Evolutionary conservation across 1,140 invertebrate species (phyloP).

Genomic region (Gonatopus flavifemur): DNA sequence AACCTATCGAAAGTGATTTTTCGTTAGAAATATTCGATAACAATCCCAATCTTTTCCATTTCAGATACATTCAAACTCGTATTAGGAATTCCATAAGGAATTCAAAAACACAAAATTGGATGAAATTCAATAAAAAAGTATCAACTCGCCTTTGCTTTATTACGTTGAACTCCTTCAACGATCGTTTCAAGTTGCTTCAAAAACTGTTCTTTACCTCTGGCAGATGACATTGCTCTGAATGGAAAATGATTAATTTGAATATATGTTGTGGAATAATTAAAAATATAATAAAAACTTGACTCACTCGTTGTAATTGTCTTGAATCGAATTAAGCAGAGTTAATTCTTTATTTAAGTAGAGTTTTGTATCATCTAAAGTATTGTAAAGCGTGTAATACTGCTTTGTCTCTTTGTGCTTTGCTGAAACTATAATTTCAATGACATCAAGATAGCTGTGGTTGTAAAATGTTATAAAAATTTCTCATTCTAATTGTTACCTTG

Average conservation of each 20-base stretch:
- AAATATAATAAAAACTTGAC: no score
- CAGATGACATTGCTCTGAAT: constrained; percentile 68
- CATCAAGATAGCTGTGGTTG: constrained; percentile 4
- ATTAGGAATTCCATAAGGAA: no score
- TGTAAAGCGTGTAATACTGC: constrained; percentile 95
- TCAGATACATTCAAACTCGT: no score
- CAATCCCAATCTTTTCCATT: no score
- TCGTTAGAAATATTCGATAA: no score
- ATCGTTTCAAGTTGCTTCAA: constrained; percentile 86
- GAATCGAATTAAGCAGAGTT: constrained; percentile 88
- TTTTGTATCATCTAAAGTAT: constrained; percentile 92
- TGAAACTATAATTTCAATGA: constrained; percentile 74
- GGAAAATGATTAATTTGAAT: constrained; percentile 16
- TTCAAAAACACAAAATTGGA: no score
- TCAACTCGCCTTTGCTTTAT: constrained; percentile 74
- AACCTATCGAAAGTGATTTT: constrained; percentile 52
- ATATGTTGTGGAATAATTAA: constrained; percentile 10
- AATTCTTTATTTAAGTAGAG: constrained; percentile 91
- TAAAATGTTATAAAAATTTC: background rate
- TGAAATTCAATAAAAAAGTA: no score
- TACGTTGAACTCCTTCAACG: constrained; percentile 80
- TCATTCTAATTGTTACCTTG: no score
- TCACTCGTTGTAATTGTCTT: constrained; percentile 90
- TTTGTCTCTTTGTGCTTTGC: constrained; percentile 95
- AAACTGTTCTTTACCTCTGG: constrained; percentile 79